Conservation (phyloP, 2,113 vertebrate species). For the Megalops atlanticus region DNA sequence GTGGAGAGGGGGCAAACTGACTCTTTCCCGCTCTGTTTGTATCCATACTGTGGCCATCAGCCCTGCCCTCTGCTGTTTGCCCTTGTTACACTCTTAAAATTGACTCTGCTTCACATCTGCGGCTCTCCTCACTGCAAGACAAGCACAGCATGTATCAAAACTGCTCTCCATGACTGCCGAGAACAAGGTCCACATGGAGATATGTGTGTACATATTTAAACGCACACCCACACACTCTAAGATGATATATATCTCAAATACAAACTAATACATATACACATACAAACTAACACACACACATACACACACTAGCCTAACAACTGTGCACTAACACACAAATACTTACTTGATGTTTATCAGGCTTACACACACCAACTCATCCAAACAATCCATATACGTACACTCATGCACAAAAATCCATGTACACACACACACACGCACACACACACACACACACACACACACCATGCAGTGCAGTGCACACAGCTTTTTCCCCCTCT, state of each 20-base stretch:
- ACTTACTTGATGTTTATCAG: background rate
- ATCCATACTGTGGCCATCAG: background rate
- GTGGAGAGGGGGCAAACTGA: background rate
- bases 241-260: too few relatives aligned
- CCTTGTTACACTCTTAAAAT: background rate
- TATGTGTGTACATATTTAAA: too few relatives aligned
- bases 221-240: too few relatives aligned
- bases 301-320: constrained; percentile 8
- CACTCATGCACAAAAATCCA: constrained; percentile 35
- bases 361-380: background rate
- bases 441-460: constrained; percentile 9
- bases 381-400: too few relatives aligned
- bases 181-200: too few relatives aligned
- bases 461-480: background rate
- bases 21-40: background rate
- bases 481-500: background rate
- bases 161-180: too few relatives aligned
- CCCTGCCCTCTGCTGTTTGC: background rate
- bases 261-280: too few relatives aligned
- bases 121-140: background rate
- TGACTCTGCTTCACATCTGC: background rate
- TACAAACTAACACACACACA: background rate
- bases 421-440: constrained; percentile 13
- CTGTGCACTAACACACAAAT: background rate
- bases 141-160: background rate